Percentiles rank a stretch among this genome's conserved stretches.
These are phyloP conservation scores for Alsophila aescularia DNA, from an alignment of 2,888 invertebrate species.

Conservation along the genomic window DNA sequence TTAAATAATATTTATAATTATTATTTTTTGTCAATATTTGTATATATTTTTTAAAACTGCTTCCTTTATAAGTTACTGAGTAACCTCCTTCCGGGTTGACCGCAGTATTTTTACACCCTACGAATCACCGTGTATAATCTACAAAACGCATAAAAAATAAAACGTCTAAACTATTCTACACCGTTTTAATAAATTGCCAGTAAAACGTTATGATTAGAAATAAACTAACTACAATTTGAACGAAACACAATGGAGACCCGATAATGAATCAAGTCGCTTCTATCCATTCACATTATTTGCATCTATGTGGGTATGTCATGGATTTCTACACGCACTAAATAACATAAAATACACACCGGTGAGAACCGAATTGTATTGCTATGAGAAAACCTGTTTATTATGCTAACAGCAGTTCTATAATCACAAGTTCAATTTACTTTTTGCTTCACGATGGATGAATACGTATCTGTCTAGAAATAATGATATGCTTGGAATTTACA, in stretches of 20 bases:
- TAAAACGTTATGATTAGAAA: not conserved
- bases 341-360: constrained; percentile 52
- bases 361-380: constrained; percentile 66
- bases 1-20: too few species aligned
- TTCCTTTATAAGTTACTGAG: too few species aligned
- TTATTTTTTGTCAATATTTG: too few species aligned
- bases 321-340: constrained; percentile 61
- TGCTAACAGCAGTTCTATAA: constrained; percentile 62
- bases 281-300: constrained; percentile 24
- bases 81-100: too few species aligned
- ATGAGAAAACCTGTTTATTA: constrained; percentile 74
- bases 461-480: constrained; percentile 52
- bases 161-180: not conserved
- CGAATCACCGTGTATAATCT: too few species aligned
- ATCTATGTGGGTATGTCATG: constrained; percentile 43
- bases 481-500: constrained; percentile 44
- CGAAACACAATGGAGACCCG: constrained; percentile 20
- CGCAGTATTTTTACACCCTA: too few species aligned
- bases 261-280: constrained; percentile 24
- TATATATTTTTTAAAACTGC: too few species aligned
- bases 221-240: constrained; percentile 13
- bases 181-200: not conserved
- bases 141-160: not conserved
- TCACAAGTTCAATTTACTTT: constrained; percentile 72
- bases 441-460: constrained; percentile 54